phyloP scores from a whole-genome alignment of 2,797 vertebrate genomes.

The Enteromius unitaeniatus region DNA sequence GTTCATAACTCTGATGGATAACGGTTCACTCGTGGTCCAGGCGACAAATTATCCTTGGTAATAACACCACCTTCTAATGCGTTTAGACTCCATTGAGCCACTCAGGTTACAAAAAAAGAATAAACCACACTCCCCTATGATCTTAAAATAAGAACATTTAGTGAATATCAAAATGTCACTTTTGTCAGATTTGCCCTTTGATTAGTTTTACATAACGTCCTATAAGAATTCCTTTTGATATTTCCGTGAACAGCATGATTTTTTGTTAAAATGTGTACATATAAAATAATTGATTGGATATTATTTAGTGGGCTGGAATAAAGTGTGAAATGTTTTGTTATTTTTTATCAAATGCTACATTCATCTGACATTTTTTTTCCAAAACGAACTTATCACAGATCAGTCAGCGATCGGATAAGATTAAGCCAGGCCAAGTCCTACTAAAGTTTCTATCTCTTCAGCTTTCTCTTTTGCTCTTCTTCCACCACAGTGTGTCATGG shows the following conservation, averaged over 20 bases:
- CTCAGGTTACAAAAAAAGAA: neutral
- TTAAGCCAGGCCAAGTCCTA: conserved; percentile 85
- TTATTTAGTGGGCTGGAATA: neutral
- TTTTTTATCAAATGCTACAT: neutral
- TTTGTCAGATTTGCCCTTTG: neutral
- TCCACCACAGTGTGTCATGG: conserved; percentile 85
- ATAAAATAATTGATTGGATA: neutral
- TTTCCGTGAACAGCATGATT: neutral
- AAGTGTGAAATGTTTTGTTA: neutral
- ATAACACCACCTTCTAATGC: conserved; percentile 4
- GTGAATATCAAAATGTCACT: too few relatives aligned
- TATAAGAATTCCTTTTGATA: neutral
- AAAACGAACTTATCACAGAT: neutral
- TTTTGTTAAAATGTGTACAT: neutral
- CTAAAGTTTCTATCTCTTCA: conserved; percentile 62
- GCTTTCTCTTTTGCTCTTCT: conserved; percentile 71
- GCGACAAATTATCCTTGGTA: neutral
- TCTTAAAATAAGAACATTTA: neutral
- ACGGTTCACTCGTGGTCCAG: conserved; percentile 20
- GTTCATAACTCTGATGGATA: conserved; percentile 17
- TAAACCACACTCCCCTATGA: neutral
- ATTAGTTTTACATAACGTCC: neutral
- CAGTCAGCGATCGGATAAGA: neutral
- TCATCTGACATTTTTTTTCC: neutral
- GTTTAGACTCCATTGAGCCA: neutral